These are phyloP conservation scores for Geotrypetes seraphini DNA, from an alignment of 2,797 vertebrate genomes.

Conservation along the genomic window DNA sequence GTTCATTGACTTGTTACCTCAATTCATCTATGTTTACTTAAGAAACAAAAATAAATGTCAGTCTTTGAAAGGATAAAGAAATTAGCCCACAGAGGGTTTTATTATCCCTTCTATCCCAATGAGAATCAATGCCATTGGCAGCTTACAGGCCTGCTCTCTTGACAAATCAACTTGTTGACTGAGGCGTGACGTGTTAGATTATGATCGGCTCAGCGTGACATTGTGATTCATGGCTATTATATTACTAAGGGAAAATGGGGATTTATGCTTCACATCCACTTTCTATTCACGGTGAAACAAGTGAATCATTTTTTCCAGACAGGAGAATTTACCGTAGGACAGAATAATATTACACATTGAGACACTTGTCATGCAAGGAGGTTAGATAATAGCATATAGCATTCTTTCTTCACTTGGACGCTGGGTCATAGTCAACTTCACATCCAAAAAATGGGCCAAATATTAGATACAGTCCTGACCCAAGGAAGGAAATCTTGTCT, in stretches of 20 bases:
- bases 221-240: conserved; percentile 54
- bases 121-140: conserved; percentile 49
- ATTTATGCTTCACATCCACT: conserved; percentile 55
- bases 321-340: conserved; percentile 36
- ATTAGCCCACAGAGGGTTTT: conserved; percentile 43
- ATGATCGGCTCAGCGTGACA: conserved; percentile 48
- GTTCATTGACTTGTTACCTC: no score
- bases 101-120: conserved; percentile 44
- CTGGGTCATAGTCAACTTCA: no score
- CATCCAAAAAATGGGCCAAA: no score
- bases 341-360: conserved; percentile 32
- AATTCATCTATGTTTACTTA: conserved; percentile 21
- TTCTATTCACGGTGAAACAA: conserved; percentile 52
- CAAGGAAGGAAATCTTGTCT: no score
- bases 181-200: conserved; percentile 63
- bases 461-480: no score
- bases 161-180: conserved; percentile 66
- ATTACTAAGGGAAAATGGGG: conserved; percentile 40
- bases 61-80: conserved; percentile 39
- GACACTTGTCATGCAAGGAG: conserved; percentile 26
- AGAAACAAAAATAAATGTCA: conserved; percentile 12
- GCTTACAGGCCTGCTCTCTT: conserved; percentile 42
- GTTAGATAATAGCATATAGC: conserved; percentile 28
- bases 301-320: conserved; percentile 44
- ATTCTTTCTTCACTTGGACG: not conserved